Base-by-base conservation (phyloP, 1,140 invertebrate genomes). In the Zaprionus inermis region DNA sequence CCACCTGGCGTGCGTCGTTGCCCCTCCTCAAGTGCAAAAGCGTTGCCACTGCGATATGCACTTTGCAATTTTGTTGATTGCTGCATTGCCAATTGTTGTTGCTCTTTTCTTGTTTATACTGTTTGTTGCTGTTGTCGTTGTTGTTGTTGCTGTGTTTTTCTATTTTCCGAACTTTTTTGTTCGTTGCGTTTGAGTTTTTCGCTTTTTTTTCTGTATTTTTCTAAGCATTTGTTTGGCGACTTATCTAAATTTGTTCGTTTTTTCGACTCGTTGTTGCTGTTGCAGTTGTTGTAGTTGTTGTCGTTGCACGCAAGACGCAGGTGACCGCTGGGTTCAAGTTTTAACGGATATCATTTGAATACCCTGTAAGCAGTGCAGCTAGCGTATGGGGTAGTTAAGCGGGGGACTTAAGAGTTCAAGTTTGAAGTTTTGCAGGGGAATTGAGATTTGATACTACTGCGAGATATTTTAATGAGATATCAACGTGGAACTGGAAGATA, bases 51-150 rank as follows among this genome's bases (percentile, higher is more conserved):
- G 83, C 83, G 68, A 89, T 88, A 88, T 88, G 83, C 83, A 88
- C 83, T 88, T 88, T 88, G 77, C 83, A 89, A 89, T 88, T 88
- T 88, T 80, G 79, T 89, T 88, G 83, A 88, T 88, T 88, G 79
- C 76, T 88, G 44, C 49, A 73, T 88, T 86, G 83, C 69, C 84
- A 88, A 83, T 86, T 86, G 83, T 86, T 86, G 81, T 85, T 86
- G 61, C 59, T 76, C 49, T 44, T 44, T 18, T 16, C 38, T 44
- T 44, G 51, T 67, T 34, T 65, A 66, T 66, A 38, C 36, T 71
- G 52, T 49, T 34, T 69, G 10, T 72, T 70, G 46, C 28, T 56
- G 22, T 60, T 70, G 49, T 72, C 65, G 46, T 34, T 56, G 22
- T 72, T 70, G 46, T 34, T 56, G 22, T 60, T 70, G 49, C 22